A percentile compares a stretch with the other conserved stretches of the same genome.
These are phyloP conservation scores for Cephus cinctus DNA, from an alignment of 1,140 invertebrate genomes.

Conservation along the genomic window DNA sequence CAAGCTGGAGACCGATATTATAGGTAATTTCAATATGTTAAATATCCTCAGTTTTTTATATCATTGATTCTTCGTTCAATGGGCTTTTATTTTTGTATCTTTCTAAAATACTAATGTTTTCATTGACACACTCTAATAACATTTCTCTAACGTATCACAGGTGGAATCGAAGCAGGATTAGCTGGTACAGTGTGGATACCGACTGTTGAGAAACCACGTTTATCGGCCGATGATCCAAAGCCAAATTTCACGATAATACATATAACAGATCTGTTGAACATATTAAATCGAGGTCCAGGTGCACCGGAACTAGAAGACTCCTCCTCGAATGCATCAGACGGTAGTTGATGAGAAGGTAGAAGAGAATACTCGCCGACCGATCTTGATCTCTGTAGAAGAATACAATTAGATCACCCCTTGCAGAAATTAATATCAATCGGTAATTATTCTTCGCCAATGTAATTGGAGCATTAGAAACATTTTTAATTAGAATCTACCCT, in stretches of 20 bases:
- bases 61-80: no score
- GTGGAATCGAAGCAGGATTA: slow-evolving; percentile 72
- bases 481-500: no score
- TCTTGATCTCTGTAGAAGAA: no score
- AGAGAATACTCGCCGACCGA: no score
- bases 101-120: slow-evolving; percentile 3
- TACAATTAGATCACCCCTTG: no score
- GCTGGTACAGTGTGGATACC: slow-evolving; percentile 79
- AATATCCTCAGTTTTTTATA: neutral
- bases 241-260: slow-evolving; percentile 50
- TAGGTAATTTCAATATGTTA: slow-evolving; percentile 36
- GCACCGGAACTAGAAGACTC: slow-evolving; percentile 49
- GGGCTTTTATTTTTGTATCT: slow-evolving; percentile 10
- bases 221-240: slow-evolving; percentile 40
- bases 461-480: no score
- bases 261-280: slow-evolving; percentile 44
- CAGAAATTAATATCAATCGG: no score
- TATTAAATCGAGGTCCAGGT: slow-evolving; percentile 44
- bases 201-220: slow-evolving; percentile 37
- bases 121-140: neutral
- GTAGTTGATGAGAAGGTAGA: slow-evolving; percentile 31
- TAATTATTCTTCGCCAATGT: no score
- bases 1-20: slow-evolving; percentile 82
- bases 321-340: slow-evolving; percentile 51
- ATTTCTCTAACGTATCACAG: slow-evolving; percentile 42